Evolutionary conservation across 2,888 invertebrate genomes (phyloP).

Genomic region (Calameuta filiformis): DNA sequence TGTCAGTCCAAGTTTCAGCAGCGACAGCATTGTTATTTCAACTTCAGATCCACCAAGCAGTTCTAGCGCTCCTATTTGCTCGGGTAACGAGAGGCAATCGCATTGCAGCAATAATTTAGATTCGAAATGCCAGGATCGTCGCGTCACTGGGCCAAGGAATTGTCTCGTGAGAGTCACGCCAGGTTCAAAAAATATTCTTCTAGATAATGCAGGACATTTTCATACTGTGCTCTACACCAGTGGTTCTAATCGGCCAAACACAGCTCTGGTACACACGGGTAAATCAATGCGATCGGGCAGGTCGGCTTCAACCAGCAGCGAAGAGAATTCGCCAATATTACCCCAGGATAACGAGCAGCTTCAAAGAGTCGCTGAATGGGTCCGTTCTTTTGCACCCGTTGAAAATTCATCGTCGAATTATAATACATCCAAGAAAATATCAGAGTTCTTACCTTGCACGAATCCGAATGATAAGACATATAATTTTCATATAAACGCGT

Average conservation of each 20-base stretch:
- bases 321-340: slow-evolving; percentile 48
- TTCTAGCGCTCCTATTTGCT: slow-evolving; percentile 56
- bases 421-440: slow-evolving; percentile 13
- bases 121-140: slow-evolving; percentile 36
- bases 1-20: slow-evolving; percentile 60
- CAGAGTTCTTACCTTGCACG: not conserved
- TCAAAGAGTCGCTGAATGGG: slow-evolving; percentile 82
- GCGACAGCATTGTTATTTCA: slow-evolving; percentile 59
- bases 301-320: slow-evolving; percentile 56
- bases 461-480: not conserved
- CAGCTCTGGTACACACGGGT: slow-evolving; percentile 55
- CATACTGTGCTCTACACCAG: slow-evolving; percentile 79
- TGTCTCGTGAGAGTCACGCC: slow-evolving; percentile 82
- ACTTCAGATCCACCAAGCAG: slow-evolving; percentile 62
- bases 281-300: slow-evolving; percentile 50
- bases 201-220: slow-evolving; percentile 81
- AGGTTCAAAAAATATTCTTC: slow-evolving; percentile 82
- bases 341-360: slow-evolving; percentile 65
- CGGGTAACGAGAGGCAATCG: slow-evolving; percentile 25
- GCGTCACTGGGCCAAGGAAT: slow-evolving; percentile 73
- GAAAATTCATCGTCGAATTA: slow-evolving; percentile 29
- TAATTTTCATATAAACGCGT: too few relatives aligned
- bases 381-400: slow-evolving; percentile 67
- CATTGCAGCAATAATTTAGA: slow-evolving; percentile 29
- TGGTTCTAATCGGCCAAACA: slow-evolving; percentile 46